Evolutionary conservation across 2,113 vertebrate genomes (phyloP).

Genomic region (Triplophysa dalaica): DNA sequence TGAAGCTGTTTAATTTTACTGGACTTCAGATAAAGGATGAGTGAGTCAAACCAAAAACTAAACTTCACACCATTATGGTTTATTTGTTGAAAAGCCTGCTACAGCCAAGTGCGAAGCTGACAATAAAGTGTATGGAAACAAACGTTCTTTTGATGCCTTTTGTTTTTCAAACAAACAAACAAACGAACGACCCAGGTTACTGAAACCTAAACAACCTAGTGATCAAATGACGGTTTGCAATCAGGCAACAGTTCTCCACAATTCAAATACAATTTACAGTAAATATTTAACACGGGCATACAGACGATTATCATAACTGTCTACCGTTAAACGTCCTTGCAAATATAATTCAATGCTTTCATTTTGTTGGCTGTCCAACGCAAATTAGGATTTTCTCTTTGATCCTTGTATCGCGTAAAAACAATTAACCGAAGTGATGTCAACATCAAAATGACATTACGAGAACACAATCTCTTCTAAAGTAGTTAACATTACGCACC

Average conservation of each 20-base stretch:
- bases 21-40: neutral
- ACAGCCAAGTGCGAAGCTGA: neutral
- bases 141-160: constrained; percentile 21
- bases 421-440: neutral
- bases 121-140: neutral
- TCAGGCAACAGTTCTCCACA: constrained; percentile 1
- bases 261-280: neutral
- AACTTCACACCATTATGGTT: neutral
- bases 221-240: constrained; percentile 22
- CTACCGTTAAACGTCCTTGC: neutral
- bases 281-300: neutral
- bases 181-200: constrained; percentile 33
- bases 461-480: neutral
- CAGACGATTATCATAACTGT: neutral
- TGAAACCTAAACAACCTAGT: constrained; percentile 6
- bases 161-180: constrained; percentile 19
- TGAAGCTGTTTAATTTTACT: constrained; percentile 18
- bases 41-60: neutral
- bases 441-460: neutral
- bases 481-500: neutral
- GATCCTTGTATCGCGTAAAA: constrained; percentile 15
- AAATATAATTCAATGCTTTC: neutral
- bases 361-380: neutral
- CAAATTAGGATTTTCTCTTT: constrained; percentile 38
- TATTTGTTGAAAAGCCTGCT: constrained; percentile 11